phyloP scores from a whole-genome alignment of 2,113 vertebrate species.

The Platanista minor region DNA sequence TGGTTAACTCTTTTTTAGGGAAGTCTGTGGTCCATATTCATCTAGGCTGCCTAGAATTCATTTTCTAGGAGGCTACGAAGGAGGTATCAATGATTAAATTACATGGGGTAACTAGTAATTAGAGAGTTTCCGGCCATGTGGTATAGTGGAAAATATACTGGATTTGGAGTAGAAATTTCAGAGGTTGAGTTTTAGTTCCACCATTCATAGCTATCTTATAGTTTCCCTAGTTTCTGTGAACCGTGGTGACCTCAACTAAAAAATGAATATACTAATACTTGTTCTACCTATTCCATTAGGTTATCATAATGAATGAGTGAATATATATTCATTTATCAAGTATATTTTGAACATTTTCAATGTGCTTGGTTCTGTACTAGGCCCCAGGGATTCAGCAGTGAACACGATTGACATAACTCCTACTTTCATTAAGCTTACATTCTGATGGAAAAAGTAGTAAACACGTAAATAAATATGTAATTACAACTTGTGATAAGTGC shows the following conservation, averaged over 20 bases:
- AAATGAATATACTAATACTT: slow-evolving; percentile 21
- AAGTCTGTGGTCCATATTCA: not conserved
- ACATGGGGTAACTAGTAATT: not conserved
- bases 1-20: not conserved
- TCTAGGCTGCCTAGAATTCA: not conserved
- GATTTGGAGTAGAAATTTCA: not conserved
- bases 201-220: not conserved
- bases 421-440: not conserved
- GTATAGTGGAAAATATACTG: not conserved
- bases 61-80: not conserved
- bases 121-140: not conserved
- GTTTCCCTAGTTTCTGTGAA: not conserved
- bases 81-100: not conserved
- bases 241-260: not conserved
- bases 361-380: not conserved
- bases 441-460: not conserved
- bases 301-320: not conserved
- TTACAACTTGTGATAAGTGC: not conserved
- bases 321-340: not conserved
- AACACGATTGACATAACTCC: not conserved
- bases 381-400: not conserved
- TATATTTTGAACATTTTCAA: not conserved
- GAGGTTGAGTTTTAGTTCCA: slow-evolving; percentile 3
- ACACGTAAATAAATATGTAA: not conserved
- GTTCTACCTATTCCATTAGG: not conserved